Base-by-base conservation (phyloP, 2,888 invertebrate genomes). In the Nomada hirtipes region DNA sequence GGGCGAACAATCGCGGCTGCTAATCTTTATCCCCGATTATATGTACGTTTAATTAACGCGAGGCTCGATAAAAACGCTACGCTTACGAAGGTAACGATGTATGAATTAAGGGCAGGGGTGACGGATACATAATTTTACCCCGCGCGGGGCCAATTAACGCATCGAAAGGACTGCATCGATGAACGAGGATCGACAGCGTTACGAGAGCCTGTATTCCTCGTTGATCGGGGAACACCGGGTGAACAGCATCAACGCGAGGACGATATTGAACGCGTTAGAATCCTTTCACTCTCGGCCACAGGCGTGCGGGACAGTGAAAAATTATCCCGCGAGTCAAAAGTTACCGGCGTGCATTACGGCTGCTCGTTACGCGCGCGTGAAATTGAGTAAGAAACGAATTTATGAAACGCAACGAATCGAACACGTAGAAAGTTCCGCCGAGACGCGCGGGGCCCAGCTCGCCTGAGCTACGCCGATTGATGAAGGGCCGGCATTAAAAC, bases 301-400 rank as follows among this genome's bases (percentile, higher is more conserved):
- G 55, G 18, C 15, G 36, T 13, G 29, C 15, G 53, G 59, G 64
- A 60, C 67, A 60, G 50, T 67, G 77, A 74, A 67, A 53, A 77
- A 77, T 74, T 53, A 67, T 75, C 53, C 55, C 15, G 10, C 50
- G 59, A 64, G 64, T 73, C 64, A 74, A 74, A 76, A 64, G 74
- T 76, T 73, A 74, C 76, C 74, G 36, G 74, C 74, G 64, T 44
- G 74, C 74, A 74, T 76, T 52, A 59, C 76, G 52, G 76, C 64
- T 65, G 74, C 76, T 76, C 76, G 76, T 76, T 76, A 76, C 76
- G 76, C 76, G 75, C 73, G 64, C 76, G 76, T 76, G 74, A 76
- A 76, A 76, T 76, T 59, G 74, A 76, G 74, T 63, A 74, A 77
- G 75, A 77, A 77, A 77, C 75, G 75, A 77, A 77, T 77, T 77